phyloP scores from a whole-genome alignment of 2,113 vertebrate genomes.

The Colinus virginianus region DNA sequence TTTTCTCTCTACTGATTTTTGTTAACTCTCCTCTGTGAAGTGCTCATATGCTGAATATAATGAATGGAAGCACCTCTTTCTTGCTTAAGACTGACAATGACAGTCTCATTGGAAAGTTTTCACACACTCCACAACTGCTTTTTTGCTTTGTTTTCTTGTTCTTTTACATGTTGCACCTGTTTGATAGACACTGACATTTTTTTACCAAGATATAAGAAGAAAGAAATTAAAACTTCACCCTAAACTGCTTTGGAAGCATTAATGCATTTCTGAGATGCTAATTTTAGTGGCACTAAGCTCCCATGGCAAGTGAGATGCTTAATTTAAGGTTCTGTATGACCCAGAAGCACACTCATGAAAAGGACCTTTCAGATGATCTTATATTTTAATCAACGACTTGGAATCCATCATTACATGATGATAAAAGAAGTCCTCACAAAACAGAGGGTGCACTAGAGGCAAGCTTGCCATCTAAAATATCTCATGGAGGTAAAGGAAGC shows the following conservation, averaged over 20 bases:
- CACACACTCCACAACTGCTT: not conserved
- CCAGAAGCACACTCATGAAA: constrained; percentile 1
- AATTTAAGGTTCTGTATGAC: constrained; percentile 1
- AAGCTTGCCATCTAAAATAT: not conserved
- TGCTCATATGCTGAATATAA: not conserved
- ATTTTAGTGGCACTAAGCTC: not conserved
- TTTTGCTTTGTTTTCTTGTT: not conserved
- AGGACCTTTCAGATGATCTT: constrained; percentile 1
- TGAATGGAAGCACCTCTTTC: not conserved
- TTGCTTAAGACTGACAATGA: not conserved
- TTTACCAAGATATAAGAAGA: constrained; percentile 33
- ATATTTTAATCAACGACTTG: constrained; percentile 11
- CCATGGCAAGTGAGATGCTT: not conserved
- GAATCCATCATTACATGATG: not conserved
- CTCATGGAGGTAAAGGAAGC: not conserved
- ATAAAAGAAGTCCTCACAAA: not conserved
- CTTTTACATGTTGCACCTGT: not conserved
- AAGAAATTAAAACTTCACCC: not conserved
- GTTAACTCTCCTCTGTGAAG: not conserved
- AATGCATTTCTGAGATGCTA: constrained; percentile 25
- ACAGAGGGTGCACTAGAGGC: fast-evolving
- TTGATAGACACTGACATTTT: constrained; percentile 26
- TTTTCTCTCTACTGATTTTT: not conserved
- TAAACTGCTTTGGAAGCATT: constrained; percentile 15
- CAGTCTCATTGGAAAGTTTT: not conserved